Evolutionary conservation across 1,140 invertebrate genomes (phyloP), one percentile per base, ranked within the genome.

Genomic region (Listronotus bonariensis): DNA sequence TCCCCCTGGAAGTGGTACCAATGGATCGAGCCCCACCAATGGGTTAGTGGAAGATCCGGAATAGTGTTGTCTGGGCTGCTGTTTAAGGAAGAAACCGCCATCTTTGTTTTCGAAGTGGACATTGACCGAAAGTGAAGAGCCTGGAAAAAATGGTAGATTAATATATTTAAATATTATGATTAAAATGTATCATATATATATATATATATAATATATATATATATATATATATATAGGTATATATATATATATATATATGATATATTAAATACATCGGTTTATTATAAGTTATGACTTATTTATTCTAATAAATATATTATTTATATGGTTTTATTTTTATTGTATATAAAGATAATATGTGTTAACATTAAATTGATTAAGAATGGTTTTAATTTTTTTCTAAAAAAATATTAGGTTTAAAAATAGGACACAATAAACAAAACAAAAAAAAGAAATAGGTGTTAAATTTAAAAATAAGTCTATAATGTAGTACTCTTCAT

Each of bases 31-130:
- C 72, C 42, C 80, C 74, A 69, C 77, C 77, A 69, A 58, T 40
- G 56, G 63, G 36, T 60, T 67, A 15, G 17, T 49, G 58, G 67
- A 65, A 68, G 62, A 67, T 49, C 58, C 72, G 53, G 46, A 64
- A 76, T 82, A 83, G 49, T 82, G 84, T 75, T 89, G 88, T 67
- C 87, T 79, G 4, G 87, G 84, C 41, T 86, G 86, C 74, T 92
- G 90, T 75, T 91, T 92, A 63, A 95, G 78, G 76, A 95, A 95
- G 80, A 95, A 95, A 15, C 92, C 92, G 52, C 90, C 91, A 75
- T 95, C 92, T 73, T 92, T 91, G 75, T 92, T 91, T 79, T 95
- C 92, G 74, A 95, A 93, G 77, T 93, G 91, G 63, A 95, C 90
- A 81, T 93, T 92, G 42, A 95, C 90, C 55, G 83, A 74, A 74